Evolutionary conservation across 2,113 vertebrate species (phyloP).

Genomic region (Anarhynchus alexandrinus): DNA sequence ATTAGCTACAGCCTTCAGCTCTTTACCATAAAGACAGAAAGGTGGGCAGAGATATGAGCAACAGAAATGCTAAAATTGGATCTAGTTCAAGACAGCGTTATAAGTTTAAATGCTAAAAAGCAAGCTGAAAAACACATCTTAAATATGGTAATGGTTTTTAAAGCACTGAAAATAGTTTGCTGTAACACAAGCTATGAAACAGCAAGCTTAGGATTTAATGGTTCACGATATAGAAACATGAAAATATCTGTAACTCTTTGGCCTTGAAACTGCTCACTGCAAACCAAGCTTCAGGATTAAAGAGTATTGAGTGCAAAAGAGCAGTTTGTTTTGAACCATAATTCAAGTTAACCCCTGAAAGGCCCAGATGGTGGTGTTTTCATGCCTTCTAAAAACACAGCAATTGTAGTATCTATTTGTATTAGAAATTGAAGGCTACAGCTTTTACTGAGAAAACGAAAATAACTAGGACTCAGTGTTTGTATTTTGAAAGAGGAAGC

Average conservation of each 20-base stretch:
- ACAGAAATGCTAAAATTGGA: background rate
- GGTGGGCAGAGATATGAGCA: background rate
- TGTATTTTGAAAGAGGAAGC: background rate
- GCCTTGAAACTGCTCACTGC: slow-evolving; percentile 19
- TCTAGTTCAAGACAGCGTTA: background rate
- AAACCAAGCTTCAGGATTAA: background rate
- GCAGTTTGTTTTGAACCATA: background rate
- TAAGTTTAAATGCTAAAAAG: background rate
- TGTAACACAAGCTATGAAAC: background rate
- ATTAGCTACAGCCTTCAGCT: background rate
- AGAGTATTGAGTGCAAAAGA: background rate
- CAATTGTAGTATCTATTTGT: no score
- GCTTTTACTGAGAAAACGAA: background rate
- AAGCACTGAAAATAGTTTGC: background rate
- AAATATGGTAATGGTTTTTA: background rate
- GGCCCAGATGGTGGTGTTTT: background rate
- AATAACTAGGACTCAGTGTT: background rate
- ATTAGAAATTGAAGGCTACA: background rate
- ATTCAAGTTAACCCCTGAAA: background rate
- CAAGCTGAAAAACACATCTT: background rate
- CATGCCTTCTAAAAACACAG: background rate
- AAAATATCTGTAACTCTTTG: background rate
- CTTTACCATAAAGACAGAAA: background rate
- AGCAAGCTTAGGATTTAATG: background rate
- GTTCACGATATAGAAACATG: background rate